These are phyloP conservation scores for Premnoplex brunnescens DNA, from an alignment of 2,797 vertebrate species.

Conservation along the genomic window DNA sequence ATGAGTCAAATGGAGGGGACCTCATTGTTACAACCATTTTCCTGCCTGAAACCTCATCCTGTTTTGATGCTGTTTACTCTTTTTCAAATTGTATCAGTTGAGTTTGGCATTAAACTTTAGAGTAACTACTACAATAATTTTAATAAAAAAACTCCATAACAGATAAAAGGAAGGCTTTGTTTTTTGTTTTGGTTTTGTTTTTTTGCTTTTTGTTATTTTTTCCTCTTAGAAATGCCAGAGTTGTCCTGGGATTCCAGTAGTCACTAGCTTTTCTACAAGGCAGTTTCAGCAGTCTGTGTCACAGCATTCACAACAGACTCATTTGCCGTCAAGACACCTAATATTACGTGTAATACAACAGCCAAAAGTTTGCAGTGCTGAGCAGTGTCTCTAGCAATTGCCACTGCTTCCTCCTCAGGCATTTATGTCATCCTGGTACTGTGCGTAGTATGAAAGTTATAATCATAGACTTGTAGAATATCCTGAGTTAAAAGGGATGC, in stretches of 20 bases:
- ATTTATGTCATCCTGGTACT: not conserved
- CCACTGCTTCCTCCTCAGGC: not conserved
- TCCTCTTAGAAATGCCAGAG: not conserved
- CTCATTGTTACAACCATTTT: not conserved
- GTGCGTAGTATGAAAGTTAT: not conserved
- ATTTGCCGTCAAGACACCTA: not conserved
- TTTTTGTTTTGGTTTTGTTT: not conserved
- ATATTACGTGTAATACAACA: not conserved
- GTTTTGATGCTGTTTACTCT: not conserved
- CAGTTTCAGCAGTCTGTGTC: not conserved
- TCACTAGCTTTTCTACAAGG: not conserved
- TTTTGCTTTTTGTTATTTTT: too few species aligned
- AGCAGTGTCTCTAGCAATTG: not conserved
- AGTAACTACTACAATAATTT: not conserved
- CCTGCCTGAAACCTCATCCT: not conserved
- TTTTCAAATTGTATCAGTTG: not conserved
- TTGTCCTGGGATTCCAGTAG: not conserved
- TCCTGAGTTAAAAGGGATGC: not conserved
- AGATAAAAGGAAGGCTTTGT: fast-evolving
- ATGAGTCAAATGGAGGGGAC: not conserved
- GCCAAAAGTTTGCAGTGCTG: not conserved
- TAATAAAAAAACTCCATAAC: not conserved
- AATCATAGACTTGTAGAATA: not conserved
- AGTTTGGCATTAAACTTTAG: not conserved
- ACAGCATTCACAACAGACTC: not conserved